Percentiles rank a stretch among this genome's conserved stretches.
These are phyloP conservation scores for Monopis laevigella DNA, from an alignment of 2,888 invertebrate genomes.

Conservation along the genomic window DNA sequence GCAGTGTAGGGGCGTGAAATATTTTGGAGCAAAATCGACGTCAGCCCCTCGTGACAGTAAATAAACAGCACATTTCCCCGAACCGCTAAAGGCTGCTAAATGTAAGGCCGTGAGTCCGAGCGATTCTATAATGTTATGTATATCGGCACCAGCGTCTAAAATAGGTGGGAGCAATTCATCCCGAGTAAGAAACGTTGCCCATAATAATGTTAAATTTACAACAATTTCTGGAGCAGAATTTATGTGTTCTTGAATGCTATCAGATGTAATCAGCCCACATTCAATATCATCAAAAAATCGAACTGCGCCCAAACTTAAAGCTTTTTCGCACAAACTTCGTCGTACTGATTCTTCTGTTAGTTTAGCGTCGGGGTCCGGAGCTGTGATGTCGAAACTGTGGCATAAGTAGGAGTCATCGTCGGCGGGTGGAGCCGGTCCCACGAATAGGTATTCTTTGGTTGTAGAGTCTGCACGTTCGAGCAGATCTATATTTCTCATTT, in stretches of 20 bases:
- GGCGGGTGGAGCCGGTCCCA: slow-evolving; percentile 81
- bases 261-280: slow-evolving; percentile 69
- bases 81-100: slow-evolving; percentile 80
- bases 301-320: slow-evolving; percentile 71
- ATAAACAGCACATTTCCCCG: slow-evolving; percentile 73
- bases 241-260: slow-evolving; percentile 67
- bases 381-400: slow-evolving; percentile 77
- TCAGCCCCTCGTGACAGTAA: slow-evolving; percentile 75
- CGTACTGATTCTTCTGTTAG: slow-evolving; percentile 76
- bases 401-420: slow-evolving; percentile 83
- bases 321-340: slow-evolving; percentile 75
- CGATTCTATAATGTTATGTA: slow-evolving; percentile 77
- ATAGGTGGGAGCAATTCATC: slow-evolving; percentile 77
- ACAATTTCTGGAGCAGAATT: slow-evolving; percentile 72
- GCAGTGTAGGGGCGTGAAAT: slow-evolving; percentile 85
- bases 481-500: slow-evolving; percentile 53
- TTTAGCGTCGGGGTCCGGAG: slow-evolving; percentile 74
- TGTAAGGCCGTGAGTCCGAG: slow-evolving; percentile 80
- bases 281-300: slow-evolving; percentile 80
- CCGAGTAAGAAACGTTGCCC: slow-evolving; percentile 77
- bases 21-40: slow-evolving; percentile 74
- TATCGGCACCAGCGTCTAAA: slow-evolving; percentile 72
- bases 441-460: slow-evolving; percentile 79
- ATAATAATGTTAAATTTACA: slow-evolving; percentile 75
- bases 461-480: slow-evolving; percentile 68